phyloP scores from a whole-genome alignment of 2,797 vertebrate genomes.

The Hydrophis major region DNA sequence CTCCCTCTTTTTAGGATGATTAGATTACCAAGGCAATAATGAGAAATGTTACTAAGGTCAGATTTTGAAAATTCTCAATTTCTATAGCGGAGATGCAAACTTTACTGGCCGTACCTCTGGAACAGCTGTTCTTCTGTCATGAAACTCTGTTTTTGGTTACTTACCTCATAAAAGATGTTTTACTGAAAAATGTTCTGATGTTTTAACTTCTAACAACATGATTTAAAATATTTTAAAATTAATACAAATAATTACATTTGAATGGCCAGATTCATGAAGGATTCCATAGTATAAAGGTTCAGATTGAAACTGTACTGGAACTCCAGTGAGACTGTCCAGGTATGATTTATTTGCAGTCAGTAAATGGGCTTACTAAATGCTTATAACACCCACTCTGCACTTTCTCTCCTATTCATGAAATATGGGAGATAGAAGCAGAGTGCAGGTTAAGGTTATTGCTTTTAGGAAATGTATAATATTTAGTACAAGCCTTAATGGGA shows the following conservation, averaged over 20 bases:
- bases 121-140: neutral
- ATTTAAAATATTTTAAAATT: neutral
- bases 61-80: neutral
- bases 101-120: neutral
- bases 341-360: neutral
- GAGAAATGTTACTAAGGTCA: neutral
- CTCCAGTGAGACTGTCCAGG: neutral
- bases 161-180: neutral
- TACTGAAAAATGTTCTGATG: neutral
- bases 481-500: neutral
- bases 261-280: neutral
- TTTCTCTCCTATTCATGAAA: neutral
- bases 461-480: neutral
- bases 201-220: neutral
- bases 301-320: neutral
- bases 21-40: neutral
- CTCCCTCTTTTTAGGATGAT: neutral
- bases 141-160: neutral
- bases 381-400: neutral
- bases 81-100: neutral
- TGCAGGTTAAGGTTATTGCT: neutral
- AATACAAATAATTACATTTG: neutral
- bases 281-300: neutral
- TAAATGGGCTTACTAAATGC: neutral
- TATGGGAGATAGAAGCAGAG: neutral